Evolutionary conservation across 2,797 vertebrate species (phyloP), one percentile per base, ranked within the genome.

Genomic region (Siniperca undulata): DNA sequence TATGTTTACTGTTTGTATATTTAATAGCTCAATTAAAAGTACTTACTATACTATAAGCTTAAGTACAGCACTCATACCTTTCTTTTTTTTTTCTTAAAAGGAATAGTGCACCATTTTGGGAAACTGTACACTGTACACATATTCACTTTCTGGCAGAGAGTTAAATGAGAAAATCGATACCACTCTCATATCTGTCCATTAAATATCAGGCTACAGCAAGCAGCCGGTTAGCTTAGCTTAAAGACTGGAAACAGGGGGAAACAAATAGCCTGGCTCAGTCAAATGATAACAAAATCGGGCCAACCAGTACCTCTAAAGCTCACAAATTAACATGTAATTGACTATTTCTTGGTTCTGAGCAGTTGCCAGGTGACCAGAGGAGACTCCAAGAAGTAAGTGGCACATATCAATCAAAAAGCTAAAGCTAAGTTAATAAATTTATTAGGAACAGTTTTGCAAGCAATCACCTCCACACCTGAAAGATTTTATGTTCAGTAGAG

Each of bases 391-490:
- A 30, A 30, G 30, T 30, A 30, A 30, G 30, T 30, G 30, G 30
- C 30, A 30, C 30, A 30, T 30, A 30, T 30, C 30, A 30, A 78
- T 65, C 19, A 83, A 72, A 70, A 77, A n/a, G 27, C 58, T 80
- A 24, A 19, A 14, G 61, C 30, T 30, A 61, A 58, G 40, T 1
- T 42, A 82, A 77, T 1, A 7, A 73, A 66, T 16, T 0, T 46
- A 74, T 90, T 84, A 83, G 74, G 67, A n/a, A 72, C 2, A 50
- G 20, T 27, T 52, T 17, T 61, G 24, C 42, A 53, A 61, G 30
- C 30, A 52, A 48, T 62, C 62, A 69, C 14, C 34, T 44, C 38
- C 7, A 67, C 53, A 46, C 20, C 44, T 1, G n/a, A 27, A 20
- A 66, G 19, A 55, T 72, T 36, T 52, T n/a, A 55, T 24, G 42